Percentiles rank a stretch among this genome's conserved stretches.
These are phyloP conservation scores for Phycodurus eques DNA, from an alignment of 2,113 vertebrate genomes.

Conservation along the genomic window DNA sequence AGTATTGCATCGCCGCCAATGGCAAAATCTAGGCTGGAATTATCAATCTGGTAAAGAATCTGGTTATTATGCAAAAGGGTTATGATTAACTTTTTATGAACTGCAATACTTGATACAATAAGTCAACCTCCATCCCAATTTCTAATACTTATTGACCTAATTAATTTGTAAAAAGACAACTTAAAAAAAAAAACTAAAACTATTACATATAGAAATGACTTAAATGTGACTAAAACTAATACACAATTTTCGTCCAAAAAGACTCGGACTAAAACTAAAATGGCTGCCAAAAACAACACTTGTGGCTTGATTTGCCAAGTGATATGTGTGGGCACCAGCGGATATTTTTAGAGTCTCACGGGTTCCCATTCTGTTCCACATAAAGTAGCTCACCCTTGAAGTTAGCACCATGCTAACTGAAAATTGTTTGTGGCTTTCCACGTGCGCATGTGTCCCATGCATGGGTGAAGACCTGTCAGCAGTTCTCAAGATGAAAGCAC, in stretches of 20 bases:
- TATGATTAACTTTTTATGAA: neutral
- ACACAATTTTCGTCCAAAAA: no score
- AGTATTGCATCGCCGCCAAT: neutral
- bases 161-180: neutral
- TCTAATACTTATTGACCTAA: neutral
- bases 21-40: neutral
- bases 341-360: slow-evolving; percentile 53
- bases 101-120: neutral
- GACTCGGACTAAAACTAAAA: neutral
- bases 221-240: no score
- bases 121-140: no score
- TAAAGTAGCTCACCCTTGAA: slow-evolving; percentile 19
- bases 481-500: slow-evolving; percentile 11
- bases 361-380: slow-evolving; percentile 18
- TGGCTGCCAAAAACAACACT: neutral
- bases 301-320: slow-evolving; percentile 31
- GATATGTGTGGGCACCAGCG: slow-evolving; percentile 33
- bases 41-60: neutral
- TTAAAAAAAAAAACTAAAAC: no score
- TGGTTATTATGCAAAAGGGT: neutral
- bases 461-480: slow-evolving; percentile 21
- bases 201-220: no score
- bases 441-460: slow-evolving; percentile 10
- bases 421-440: slow-evolving; percentile 21
- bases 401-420: slow-evolving; percentile 5